Evolutionary conservation across 2,113 vertebrate genomes (phyloP), one percentile per base, ranked within the genome.

Genomic region (Chaetura pelagica): DNA sequence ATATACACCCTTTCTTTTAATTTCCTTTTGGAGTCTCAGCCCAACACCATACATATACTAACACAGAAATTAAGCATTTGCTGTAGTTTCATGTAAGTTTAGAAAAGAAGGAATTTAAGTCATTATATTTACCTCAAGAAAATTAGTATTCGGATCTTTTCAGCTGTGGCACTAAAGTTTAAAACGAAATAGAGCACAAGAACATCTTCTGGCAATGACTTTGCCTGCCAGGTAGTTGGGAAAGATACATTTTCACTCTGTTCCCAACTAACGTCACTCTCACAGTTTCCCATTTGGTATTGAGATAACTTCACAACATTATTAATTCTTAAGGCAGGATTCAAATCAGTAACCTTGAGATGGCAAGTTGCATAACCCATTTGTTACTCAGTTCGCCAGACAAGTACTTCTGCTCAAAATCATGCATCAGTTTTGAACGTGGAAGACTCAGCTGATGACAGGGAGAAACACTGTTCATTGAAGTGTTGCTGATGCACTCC

Each of bases 371-470:
- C 48, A 83, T 49, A 69, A 58, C 72, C 54, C 84, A 93, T 94
- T 95, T 91, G 71, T 77, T 94, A 83, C 72, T 78, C 72, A 58
- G 55, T 69, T 87, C 75, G 79, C 84, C 61, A 77, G 81, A 58
- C 68, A 94, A 96, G 66, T 74, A 74, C 58, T 90, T 93, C 68
- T 93, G 46, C 82, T 93, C 67, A 90, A 85, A 91, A 77, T 88
- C 75, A n/a, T 61, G 58, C 54, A 87, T 82, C 75, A 84, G 55
- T 86, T 93, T 88, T 67, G 64, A 80, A 78, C 51, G 40, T 27
- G 34, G 84, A 90, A 93, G 75, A 34, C 75, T 64, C 69, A 68
- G 79, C 30, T 81, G 91, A 86, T 68, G 87, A 82, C 54, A 79
- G 46, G 42, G 79, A 69, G 68, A 90, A 89, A 75, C 21, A 52